Evolutionary conservation across 2,888 invertebrate species (phyloP).

Genomic region (Metallyticus violacea): DNA sequence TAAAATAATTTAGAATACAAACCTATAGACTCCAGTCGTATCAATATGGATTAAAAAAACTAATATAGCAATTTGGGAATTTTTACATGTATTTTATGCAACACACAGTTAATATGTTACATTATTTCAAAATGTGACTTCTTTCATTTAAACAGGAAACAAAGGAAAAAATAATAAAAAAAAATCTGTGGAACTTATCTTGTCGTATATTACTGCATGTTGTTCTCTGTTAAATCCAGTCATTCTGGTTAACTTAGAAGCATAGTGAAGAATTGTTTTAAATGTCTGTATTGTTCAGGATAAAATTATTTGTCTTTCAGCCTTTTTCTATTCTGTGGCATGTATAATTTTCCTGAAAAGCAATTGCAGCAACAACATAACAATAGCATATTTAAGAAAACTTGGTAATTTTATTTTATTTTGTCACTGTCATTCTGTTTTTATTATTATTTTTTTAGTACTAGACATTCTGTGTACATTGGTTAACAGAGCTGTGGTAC

Average conservation of each 20-base stretch:
- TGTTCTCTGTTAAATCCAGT: not conserved
- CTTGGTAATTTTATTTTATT: too few species aligned
- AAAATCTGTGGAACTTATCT: conserved; percentile 9
- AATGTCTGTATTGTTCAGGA: not conserved
- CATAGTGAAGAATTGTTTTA: not conserved
- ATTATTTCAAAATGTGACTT: not conserved
- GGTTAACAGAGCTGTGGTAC: not conserved
- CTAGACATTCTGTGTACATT: not conserved
- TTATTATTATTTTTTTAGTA: not conserved
- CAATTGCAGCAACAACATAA: not conserved
- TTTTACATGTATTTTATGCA: not conserved
- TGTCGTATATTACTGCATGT: not conserved
- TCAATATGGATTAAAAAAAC: not conserved
- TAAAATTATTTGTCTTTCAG: not conserved
- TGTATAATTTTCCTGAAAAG: not conserved
- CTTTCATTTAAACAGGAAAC: not conserved
- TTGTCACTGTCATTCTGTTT: not conserved
- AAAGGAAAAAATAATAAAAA: not conserved
- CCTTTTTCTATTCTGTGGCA: not conserved
- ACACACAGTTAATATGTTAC: not conserved
- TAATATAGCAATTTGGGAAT: too few species aligned
- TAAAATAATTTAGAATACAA: not conserved
- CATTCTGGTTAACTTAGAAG: not conserved
- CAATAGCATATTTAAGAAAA: not conserved
- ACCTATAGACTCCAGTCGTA: not conserved